Conservation (phyloP, 2,113 vertebrate genomes). For the Brachyhypopomus occidentalis region DNA sequence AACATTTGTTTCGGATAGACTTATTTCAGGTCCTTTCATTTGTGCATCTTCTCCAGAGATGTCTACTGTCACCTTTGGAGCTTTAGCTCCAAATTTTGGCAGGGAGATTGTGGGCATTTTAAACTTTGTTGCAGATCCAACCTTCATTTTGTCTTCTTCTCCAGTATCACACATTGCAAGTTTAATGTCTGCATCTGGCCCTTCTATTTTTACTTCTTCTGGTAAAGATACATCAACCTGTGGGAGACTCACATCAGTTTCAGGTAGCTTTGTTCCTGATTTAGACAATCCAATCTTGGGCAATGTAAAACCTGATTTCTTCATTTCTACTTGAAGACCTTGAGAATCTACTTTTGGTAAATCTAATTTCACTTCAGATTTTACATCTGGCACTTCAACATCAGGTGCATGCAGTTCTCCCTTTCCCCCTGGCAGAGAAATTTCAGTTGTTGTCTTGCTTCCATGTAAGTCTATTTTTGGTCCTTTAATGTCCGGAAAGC, state of each 20-base stretch:
- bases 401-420: conserved; percentile 33
- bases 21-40: conserved; percentile 20
- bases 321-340: conserved; percentile 18
- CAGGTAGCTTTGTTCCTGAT: conserved; percentile 39
- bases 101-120: conserved; percentile 59
- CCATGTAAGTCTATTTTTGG: conserved; percentile 22
- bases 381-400: background rate
- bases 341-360: background rate
- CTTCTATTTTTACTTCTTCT: conserved; percentile 5
- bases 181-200: conserved; percentile 9
- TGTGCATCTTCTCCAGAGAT: conserved; percentile 1
- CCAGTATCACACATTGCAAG: background rate
- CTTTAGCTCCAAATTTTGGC: conserved; percentile 50
- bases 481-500: conserved; percentile 32
- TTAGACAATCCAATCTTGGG: conserved; percentile 25
- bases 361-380: background rate
- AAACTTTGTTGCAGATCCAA: conserved; percentile 49
- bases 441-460: conserved; percentile 31
- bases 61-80: conserved; percentile 30
- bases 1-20: background rate
- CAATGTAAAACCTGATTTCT: conserved; percentile 20
- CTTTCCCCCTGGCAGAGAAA: conserved; percentile 32
- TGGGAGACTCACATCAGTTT: conserved; percentile 46
- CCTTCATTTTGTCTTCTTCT: background rate
- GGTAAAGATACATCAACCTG: conserved; percentile 10